Evolutionary conservation across 1,140 invertebrate species (phyloP).

Genomic region (Drosophila punjabiensis): DNA sequence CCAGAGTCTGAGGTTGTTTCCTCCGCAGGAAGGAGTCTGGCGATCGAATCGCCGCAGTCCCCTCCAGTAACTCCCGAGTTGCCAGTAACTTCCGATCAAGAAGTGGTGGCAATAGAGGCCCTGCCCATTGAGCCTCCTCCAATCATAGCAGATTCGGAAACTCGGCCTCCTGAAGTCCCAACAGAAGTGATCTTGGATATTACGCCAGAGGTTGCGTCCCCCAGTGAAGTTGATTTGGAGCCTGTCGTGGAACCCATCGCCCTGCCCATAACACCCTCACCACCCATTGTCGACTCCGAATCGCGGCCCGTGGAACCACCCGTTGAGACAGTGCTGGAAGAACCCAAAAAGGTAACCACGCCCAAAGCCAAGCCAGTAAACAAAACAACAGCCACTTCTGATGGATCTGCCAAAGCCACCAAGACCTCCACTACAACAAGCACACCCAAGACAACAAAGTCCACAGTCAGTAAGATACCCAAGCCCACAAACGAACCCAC

Average conservation of each 20-base stretch:
- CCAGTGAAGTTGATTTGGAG: conserved; percentile 5
- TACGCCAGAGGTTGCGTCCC: not conserved
- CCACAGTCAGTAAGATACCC: conserved; percentile 79
- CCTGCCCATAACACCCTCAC: conserved; percentile 49
- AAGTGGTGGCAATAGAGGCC: not conserved
- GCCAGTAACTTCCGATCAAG: not conserved
- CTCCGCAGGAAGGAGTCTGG: conserved; percentile 35
- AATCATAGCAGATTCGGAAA: conserved; percentile 76
- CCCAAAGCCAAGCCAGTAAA: conserved; percentile 34
- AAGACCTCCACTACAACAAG: conserved; percentile 20
- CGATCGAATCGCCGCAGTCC: not conserved
- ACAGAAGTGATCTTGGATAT: conserved; percentile 7
- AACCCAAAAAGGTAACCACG: conserved; percentile 70
- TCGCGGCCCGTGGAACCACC: conserved; percentile 86
- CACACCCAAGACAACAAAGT: conserved; percentile 43
- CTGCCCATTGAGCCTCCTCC: not conserved
- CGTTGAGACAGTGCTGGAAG: conserved; percentile 61
- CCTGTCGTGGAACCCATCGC: conserved; percentile 19
- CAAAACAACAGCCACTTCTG: conserved; percentile 18
- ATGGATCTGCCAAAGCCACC: conserved; percentile 13
- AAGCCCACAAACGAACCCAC: conserved; percentile 68
- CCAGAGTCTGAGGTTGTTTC: conserved; percentile 54
- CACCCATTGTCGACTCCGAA: conserved; percentile 80
- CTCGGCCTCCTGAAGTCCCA: conserved; percentile 66
- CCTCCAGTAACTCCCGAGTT: not conserved